Evolutionary conservation across 2,113 vertebrate species (phyloP), one percentile per base, ranked within the genome.

Genomic region (Periophthalmodon schlosseri): DNA sequence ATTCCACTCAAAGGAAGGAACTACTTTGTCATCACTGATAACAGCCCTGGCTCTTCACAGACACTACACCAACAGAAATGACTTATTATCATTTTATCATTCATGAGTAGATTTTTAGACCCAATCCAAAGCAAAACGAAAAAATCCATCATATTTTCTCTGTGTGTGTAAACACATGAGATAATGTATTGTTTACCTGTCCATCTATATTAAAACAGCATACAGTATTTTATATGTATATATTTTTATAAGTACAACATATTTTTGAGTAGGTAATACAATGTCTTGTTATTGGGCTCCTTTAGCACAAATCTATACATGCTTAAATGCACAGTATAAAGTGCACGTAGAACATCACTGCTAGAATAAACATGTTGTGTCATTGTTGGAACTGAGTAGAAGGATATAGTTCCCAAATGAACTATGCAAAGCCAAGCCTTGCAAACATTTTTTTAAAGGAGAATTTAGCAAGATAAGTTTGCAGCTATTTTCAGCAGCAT

Each of bases 11-110:
- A 64, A 64, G 61, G 94, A 82, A 96, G 93, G 81, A 99, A 98
- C 90, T 93, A 94, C 77, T 99, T 99, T 91, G 95, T 94, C 86
- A 95, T 99, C 82, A 95, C 86, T 84, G 97, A 99, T 69, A 97
- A 93, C 34, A 93, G 33, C 16, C 61, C 61, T 36, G 33, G 33
- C 0, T 34, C 61, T 36, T 64, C 61, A 36, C 61, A 64, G 28
- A 34, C 28, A 20, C 57, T 28, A 28, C 57, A 60, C 4, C 61
- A 36, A 64, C 15, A 36, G 61, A 36, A 64, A 64, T 64, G 61
- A 64, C 61, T 18, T 2, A 28, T 28, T 1, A 52, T 52, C 5
- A 50, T 28, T 28, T 28, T 28, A 28, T 28, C 28, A 28, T 28
- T 28, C 3, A 28, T 28, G 28, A 28, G 28, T 28, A 28, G 28